Conservation (phyloP, 2,888 invertebrate species). For the Marronus borbonicus region DNA sequence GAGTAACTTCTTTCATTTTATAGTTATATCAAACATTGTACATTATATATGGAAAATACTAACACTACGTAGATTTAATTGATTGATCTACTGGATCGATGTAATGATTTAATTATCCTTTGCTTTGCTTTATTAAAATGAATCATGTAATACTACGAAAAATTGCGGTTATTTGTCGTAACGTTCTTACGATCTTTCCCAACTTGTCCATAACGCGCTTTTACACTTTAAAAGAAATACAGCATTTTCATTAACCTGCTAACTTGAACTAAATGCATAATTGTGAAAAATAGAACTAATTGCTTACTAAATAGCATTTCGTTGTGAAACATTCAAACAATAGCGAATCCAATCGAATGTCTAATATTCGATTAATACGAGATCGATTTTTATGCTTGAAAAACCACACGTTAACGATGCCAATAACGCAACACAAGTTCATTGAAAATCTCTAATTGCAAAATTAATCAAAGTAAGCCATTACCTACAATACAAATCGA, state of each 20-base stretch:
- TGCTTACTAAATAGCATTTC: background rate
- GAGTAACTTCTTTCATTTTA: too few species aligned
- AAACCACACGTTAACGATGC: background rate
- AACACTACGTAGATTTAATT: too few species aligned
- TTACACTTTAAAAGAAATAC: background rate
- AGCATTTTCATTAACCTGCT: background rate
- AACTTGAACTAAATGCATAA: background rate
- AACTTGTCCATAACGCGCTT: background rate
- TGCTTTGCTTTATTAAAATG: background rate
- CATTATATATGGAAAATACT: too few species aligned
- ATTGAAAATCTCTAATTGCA: background rate
- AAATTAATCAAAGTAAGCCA: background rate
- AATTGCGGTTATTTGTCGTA: background rate
- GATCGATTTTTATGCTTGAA: constrained; percentile 4
- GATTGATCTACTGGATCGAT: too few species aligned
- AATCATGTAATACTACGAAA: background rate
- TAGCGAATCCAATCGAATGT: background rate
- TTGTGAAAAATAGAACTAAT: background rate
- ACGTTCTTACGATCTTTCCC: background rate
- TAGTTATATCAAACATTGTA: too few species aligned
- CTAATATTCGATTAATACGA: background rate
- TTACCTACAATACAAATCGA: background rate
- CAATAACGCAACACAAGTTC: background rate
- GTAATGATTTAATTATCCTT: background rate
- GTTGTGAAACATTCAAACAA: constrained; percentile 8